These are phyloP conservation scores for Crotalus tigris DNA, from an alignment of 2,113 vertebrate species.

Conservation along the genomic window DNA sequence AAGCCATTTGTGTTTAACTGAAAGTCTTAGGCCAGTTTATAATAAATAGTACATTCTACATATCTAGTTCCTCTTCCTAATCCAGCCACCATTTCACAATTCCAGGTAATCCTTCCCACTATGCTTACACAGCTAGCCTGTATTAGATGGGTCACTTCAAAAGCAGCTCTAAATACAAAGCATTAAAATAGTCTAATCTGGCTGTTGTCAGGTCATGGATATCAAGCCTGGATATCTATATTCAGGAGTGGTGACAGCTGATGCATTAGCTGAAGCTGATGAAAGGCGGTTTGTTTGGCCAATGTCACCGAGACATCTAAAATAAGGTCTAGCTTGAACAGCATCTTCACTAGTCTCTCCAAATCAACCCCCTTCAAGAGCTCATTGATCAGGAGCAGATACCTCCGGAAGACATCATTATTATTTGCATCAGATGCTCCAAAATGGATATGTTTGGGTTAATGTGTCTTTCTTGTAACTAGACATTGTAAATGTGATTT, in stretches of 20 bases:
- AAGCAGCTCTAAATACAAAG: not conserved
- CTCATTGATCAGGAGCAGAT: not conserved
- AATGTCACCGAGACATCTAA: not conserved
- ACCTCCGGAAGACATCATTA: not conserved
- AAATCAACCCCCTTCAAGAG: not conserved
- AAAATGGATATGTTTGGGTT: not conserved
- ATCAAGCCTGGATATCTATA: not conserved
- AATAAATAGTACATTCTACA: not conserved
- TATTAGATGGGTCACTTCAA: not conserved
- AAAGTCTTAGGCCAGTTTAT: not conserved
- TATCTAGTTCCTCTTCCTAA: not conserved
- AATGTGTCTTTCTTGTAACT: not conserved
- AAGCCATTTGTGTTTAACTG: not conserved
- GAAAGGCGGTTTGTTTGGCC: not conserved
- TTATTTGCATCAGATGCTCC: not conserved
- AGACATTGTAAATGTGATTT: not conserved
- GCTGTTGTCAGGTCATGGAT: not conserved
- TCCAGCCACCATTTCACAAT: not conserved
- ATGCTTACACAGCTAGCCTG: not conserved
- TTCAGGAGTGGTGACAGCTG: not conserved
- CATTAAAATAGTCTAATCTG: not conserved
- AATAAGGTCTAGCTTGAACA: not conserved
- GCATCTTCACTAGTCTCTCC: not conserved
- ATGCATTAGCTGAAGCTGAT: not conserved
- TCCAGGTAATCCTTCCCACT: not conserved